Percentiles rank a stretch among this genome's conserved stretches.
Evolutionary conservation across 1,140 invertebrate genomes (phyloP).

Genomic region (Lepidurus apus): DNA sequence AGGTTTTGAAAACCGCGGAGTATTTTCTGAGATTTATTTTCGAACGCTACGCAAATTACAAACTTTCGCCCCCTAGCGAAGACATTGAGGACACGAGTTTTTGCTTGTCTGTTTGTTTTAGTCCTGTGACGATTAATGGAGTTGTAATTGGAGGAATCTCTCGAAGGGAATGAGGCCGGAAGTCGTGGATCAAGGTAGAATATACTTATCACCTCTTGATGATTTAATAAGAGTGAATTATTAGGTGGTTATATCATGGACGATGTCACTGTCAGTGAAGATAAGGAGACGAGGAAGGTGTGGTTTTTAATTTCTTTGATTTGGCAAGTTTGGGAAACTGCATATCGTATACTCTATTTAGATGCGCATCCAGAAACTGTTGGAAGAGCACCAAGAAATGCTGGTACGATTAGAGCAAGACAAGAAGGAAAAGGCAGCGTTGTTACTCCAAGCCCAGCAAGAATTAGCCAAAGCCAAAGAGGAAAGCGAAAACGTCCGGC

Average conservation of each 20-base stretch:
- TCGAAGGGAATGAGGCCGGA: background rate
- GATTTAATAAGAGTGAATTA: background rate
- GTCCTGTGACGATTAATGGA: background rate
- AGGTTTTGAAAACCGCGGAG: too few relatives aligned
- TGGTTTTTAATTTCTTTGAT: background rate
- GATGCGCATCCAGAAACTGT: background rate
- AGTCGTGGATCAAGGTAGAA: constrained; percentile 4
- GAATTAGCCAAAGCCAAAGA: background rate
- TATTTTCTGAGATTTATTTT: too few relatives aligned
- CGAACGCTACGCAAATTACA: too few relatives aligned
- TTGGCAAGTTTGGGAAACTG: background rate
- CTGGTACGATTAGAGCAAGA: background rate
- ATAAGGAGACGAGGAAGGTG: constrained; percentile 9
- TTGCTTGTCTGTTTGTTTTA: too few relatives aligned
- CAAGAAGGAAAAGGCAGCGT: background rate
- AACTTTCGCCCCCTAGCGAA: too few relatives aligned
- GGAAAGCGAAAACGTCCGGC: background rate
- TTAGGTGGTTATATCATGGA: constrained; percentile 1
- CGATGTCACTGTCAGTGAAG: background rate
- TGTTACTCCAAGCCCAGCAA: background rate
- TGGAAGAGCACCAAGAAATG: constrained; percentile 10
- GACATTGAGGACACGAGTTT: too few relatives aligned
- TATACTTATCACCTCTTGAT: background rate
- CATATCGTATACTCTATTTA: background rate
- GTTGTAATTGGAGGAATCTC: background rate